phyloP scores from a whole-genome alignment of 1,140 invertebrate genomes.

The Anoplophora glabripennis region DNA sequence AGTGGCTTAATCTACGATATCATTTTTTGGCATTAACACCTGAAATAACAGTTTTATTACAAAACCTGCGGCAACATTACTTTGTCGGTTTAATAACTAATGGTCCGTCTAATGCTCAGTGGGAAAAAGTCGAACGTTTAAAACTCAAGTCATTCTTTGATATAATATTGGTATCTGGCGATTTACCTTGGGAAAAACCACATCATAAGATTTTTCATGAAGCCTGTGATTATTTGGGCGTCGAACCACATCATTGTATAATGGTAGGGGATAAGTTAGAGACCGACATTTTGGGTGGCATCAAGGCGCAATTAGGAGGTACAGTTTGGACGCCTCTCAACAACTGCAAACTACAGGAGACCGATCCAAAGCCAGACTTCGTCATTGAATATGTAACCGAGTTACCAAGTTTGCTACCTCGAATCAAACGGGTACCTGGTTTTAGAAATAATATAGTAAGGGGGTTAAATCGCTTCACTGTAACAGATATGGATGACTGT shows the following conservation, averaged over 20 bases:
- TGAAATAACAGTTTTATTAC: constrained; percentile 64
- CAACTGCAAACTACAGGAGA: constrained; percentile 5
- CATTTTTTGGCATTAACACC: constrained; percentile 63
- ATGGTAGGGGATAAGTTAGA: constrained; percentile 86
- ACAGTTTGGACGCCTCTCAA: constrained; percentile 73
- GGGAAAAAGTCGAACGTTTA: constrained; percentile 77
- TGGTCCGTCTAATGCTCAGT: constrained; percentile 78
- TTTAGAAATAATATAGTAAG: constrained; percentile 17
- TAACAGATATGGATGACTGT: constrained; percentile 38
- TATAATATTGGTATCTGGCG: constrained; percentile 75
- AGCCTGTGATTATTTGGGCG: constrained; percentile 70
- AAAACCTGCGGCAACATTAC: constrained; percentile 66
- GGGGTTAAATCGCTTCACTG: constrained; percentile 4
- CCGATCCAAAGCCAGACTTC: constrained; percentile 37
- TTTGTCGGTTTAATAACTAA: constrained; percentile 77
- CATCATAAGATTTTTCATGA: constrained; percentile 72
- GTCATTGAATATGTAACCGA: constrained; percentile 39
- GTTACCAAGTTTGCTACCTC: constrained; percentile 33
- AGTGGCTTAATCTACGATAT: constrained; percentile 75
- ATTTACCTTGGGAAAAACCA: constrained; percentile 81
- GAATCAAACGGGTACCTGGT: constrained; percentile 18
- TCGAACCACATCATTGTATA: constrained; percentile 69
- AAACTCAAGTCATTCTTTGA: constrained; percentile 71
- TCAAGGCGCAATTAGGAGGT: constrained; percentile 67
- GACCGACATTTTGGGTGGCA: constrained; percentile 80